Conservation (phyloP, 2,797 vertebrate species). For the Poecilia velifera region DNA sequence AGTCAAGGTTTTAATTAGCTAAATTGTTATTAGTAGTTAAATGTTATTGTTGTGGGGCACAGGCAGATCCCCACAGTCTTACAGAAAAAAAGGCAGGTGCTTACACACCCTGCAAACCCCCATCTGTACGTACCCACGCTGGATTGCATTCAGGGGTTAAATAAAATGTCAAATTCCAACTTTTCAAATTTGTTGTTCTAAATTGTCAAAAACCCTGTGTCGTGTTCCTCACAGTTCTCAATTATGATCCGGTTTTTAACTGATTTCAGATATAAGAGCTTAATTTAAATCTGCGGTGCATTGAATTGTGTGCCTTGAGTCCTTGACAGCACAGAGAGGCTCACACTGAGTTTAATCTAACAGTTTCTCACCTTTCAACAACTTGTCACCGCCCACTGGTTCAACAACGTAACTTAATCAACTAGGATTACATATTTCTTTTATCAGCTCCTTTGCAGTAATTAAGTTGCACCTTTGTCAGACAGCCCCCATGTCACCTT, state of each 20-base stretch:
- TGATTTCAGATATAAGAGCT: constrained; percentile 46
- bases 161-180: background rate
- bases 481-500: constrained; percentile 68
- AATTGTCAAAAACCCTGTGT: background rate
- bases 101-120: background rate
- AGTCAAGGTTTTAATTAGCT: background rate
- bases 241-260: constrained; percentile 42
- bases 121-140: background rate
- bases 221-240: background rate
- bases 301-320: constrained; percentile 38
- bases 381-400: constrained; percentile 62
- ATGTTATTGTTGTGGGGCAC: background rate
- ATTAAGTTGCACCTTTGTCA: constrained; percentile 75
- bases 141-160: background rate
- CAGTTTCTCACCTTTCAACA: constrained; percentile 74
- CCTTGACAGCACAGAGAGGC: constrained; percentile 54
- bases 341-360: constrained; percentile 67
- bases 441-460: constrained; percentile 74
- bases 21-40: background rate
- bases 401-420: constrained; percentile 76
- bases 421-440: constrained; percentile 72
- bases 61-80: background rate
- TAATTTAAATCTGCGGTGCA: constrained; percentile 36
- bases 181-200: background rate
- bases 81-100: background rate